Conservation (phyloP, 2,113 vertebrate genomes). For the Lota lota region DNA sequence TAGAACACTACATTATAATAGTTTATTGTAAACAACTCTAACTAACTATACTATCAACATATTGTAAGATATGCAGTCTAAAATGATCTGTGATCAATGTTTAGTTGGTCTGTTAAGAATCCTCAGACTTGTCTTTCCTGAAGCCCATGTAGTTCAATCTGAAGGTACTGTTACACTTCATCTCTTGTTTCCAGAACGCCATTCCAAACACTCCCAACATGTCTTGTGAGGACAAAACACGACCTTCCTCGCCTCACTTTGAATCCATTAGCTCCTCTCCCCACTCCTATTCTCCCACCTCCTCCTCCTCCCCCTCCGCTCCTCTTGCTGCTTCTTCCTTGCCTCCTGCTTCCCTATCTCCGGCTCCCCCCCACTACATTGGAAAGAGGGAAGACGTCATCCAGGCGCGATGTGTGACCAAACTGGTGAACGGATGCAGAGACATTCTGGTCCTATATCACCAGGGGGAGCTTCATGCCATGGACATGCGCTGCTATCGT, state of each 20-base stretch:
- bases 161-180: no score
- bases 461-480: slow-evolving; percentile 78
- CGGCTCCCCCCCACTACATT: slow-evolving; percentile 53
- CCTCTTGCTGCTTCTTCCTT: neutral
- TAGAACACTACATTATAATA: no score
- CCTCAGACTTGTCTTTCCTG: no score
- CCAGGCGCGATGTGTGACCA: slow-evolving; percentile 68
- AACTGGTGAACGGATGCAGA: slow-evolving; percentile 76
- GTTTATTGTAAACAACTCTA: no score
- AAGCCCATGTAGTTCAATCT: no score
- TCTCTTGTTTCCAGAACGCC: slow-evolving; percentile 18
- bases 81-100: no score
- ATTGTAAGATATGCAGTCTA: no score
- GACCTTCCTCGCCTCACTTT: neutral
- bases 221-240: slow-evolving; percentile 37
- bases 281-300: neutral
- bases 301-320: slow-evolving; percentile 4
- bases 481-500: slow-evolving; percentile 93
- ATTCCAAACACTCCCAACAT: slow-evolving; percentile 32
- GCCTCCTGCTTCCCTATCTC: slow-evolving; percentile 4
- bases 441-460: slow-evolving; percentile 86
- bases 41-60: no score
- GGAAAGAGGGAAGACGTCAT: slow-evolving; percentile 83
- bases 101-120: no score
- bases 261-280: slow-evolving; percentile 7